A percentile compares a stretch with the other conserved stretches of the same genome.
Conservation (phyloP, 2,113 vertebrate genomes). For the Orthonyx spaldingii region DNA sequence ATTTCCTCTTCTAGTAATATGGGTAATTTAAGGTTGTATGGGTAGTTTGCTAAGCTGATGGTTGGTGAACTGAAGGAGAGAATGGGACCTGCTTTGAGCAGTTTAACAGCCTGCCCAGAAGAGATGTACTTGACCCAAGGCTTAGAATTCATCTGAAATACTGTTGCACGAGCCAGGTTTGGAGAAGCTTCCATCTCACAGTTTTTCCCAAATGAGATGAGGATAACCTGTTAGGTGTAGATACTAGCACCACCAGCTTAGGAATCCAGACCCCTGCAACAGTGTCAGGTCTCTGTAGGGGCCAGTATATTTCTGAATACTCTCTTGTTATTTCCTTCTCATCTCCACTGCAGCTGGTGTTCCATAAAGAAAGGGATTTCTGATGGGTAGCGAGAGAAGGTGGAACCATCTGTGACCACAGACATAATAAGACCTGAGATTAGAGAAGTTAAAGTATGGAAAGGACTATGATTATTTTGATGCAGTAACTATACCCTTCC, state of each 20-base stretch:
- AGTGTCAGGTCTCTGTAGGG: neutral
- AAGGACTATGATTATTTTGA: neutral
- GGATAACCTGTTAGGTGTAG: neutral
- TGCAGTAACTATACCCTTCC: neutral
- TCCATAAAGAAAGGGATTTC: neutral
- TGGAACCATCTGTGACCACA: neutral
- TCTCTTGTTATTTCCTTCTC: neutral
- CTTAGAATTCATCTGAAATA: neutral
- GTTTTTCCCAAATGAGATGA: neutral
- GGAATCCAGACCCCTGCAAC: neutral
- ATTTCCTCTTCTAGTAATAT: neutral
- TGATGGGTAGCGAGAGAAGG: neutral
- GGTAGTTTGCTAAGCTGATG: neutral
- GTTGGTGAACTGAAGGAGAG: neutral
- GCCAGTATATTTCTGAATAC: neutral
- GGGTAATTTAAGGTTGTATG: neutral
- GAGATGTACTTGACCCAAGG: neutral
- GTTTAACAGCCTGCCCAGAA: neutral
- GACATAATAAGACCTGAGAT: neutral
- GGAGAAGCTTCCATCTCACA: neutral
- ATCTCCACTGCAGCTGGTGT: neutral
- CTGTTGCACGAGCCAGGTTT: neutral
- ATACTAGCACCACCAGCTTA: rapidly evolving
- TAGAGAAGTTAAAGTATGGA: neutral
- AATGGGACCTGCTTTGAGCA: neutral